Percentiles rank a stretch among this genome's conserved stretches.
These are phyloP conservation scores for Parthenolecanium corni DNA, from an alignment of 2,888 invertebrate genomes.

Conservation along the genomic window DNA sequence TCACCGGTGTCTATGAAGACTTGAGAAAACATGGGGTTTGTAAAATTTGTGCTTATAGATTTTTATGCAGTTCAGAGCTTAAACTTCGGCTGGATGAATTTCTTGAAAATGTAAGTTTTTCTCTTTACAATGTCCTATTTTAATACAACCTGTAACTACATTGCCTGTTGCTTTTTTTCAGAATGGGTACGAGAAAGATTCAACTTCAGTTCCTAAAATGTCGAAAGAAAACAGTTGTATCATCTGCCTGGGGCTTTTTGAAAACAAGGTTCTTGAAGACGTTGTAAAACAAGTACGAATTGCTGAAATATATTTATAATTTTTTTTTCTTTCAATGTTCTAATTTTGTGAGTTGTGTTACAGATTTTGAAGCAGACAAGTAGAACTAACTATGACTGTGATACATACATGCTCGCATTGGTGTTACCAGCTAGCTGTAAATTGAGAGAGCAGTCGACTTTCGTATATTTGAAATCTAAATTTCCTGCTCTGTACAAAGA, in stretches of 20 bases:
- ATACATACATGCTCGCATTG: slow-evolving; percentile 55
- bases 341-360: slow-evolving; percentile 22
- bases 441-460: slow-evolving; percentile 55
- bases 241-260: slow-evolving; percentile 61
- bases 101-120: neutral
- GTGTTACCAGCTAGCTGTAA: slow-evolving; percentile 57
- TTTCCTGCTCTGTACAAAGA: slow-evolving; percentile 40
- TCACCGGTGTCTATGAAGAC: slow-evolving; percentile 13
- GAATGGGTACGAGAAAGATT: neutral
- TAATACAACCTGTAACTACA: neutral
- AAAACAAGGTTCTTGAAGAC: slow-evolving; percentile 44
- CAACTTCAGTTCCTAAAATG: slow-evolving; percentile 38
- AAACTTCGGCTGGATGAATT: neutral
- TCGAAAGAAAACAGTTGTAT: slow-evolving; percentile 48
- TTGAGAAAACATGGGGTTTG: slow-evolving; percentile 9
- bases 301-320: neutral
- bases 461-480: slow-evolving; percentile 46
- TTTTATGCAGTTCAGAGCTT: neutral
- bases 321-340: neutral
- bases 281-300: slow-evolving; percentile 39
- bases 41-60: slow-evolving; percentile 13
- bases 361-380: slow-evolving; percentile 15
- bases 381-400: slow-evolving; percentile 48
- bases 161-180: neutral
- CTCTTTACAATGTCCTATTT: neutral